Base-by-base conservation (phyloP, 2,113 vertebrate genomes). In the Seriola aureovittata region DNA sequence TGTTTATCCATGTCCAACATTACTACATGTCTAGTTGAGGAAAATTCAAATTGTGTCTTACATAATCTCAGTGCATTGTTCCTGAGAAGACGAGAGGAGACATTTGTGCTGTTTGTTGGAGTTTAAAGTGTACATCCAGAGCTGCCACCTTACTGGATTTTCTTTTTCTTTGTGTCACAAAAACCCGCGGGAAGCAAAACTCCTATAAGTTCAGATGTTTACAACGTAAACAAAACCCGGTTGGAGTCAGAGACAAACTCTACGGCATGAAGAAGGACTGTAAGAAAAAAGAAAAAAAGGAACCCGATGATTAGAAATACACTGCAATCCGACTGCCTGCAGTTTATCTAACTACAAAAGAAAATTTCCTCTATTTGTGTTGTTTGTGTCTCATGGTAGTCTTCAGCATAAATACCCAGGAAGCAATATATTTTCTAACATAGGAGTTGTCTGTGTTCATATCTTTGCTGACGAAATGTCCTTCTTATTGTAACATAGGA, bases 351-450 rank as follows among this genome's bases (percentile, higher is more conserved):
- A 81, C 46, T 65, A 63, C 50, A 72, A 74, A 85, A 80, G 57
- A 57, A 67, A 82, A 58, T 65, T 29, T 65, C 58, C 63, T 87
- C 60, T 72, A 0, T 86, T 85, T 72, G 78, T 90, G 75, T 80
- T 70, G 62, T 91, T 82, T 82, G 71, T 85, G 77, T 91, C 80
- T 85, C 58, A 72, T 85, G 78, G 48, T 87, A 84, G 87, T 88
- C 71, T 77, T 87, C 80, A 87, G 85, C 80, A 88, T 76, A 86
- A 89, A 89, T 79, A 79, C 79, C 79, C 72, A 82, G 91, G 87
- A 94, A 94, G 91, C 92, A 93, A 93, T 93, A 92, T 92, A 85
- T 94, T 94, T 94, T 93, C 84, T 91, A 93, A 91, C 84, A 87
- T 89, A 80, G 85, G 81, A 93, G 34, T 44, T 36, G 76, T 89